Evolutionary conservation across 2,113 vertebrate genomes (phyloP).

Genomic region (Lophochroa leadbeateri): DNA sequence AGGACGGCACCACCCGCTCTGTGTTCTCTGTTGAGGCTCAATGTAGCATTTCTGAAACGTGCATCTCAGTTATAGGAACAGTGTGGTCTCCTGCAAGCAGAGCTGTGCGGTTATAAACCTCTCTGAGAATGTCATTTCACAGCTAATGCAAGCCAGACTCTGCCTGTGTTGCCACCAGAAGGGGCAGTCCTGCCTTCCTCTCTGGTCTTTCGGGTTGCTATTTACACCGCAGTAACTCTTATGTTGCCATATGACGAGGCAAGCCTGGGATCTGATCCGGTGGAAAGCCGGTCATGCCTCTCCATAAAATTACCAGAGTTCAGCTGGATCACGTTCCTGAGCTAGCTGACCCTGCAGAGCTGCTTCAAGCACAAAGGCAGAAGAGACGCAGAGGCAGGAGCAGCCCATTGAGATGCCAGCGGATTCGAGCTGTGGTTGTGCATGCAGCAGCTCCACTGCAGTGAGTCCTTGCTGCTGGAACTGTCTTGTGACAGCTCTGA

Average conservation of each 20-base stretch:
- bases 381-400: not conserved
- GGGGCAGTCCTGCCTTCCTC: not conserved
- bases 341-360: not conserved
- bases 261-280: not conserved
- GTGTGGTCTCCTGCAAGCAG: not conserved
- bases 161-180: not conserved
- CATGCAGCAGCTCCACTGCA: not conserved
- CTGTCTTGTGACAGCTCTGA: not conserved
- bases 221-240: not conserved
- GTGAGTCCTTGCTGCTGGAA: not conserved
- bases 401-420: not conserved
- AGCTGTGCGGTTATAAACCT: not conserved
- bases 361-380: not conserved
- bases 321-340: not conserved
- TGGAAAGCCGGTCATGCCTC: not conserved
- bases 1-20: not conserved
- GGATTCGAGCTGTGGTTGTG: not conserved
- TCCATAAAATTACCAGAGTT: not conserved
- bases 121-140: not conserved
- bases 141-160: not conserved
- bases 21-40: too few species aligned
- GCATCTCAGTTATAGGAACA: accelerated
- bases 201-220: not conserved
- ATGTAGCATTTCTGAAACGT: not conserved
- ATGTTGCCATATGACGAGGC: slow-evolving; percentile 8